Evolutionary conservation across 2,888 invertebrate genomes (phyloP), one percentile per base, ranked within the genome.

Genomic region (Sabellastarte sp.): DNA sequence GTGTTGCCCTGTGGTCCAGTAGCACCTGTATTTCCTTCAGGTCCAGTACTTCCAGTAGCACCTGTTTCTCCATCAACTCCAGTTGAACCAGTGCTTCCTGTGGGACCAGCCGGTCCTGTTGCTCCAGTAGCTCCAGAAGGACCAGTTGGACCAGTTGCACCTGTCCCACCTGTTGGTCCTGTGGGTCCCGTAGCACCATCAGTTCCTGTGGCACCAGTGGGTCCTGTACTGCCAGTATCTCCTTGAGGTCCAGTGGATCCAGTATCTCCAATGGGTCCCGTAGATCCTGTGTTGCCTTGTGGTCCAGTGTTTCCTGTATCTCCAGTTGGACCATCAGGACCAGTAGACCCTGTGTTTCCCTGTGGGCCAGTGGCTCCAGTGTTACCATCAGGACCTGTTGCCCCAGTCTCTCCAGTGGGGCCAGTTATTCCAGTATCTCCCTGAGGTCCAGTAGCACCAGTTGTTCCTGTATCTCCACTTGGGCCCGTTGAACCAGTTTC

Each of bases 31-130:
- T 51, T 32, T 29, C 68, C 68, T 31, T 28, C 20, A 5, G 51
- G 51, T 3, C 60, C 60, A 5, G 50, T 50, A 15, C 32, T 31
- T 26, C 68, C 67, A 28, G 68, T 68, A 5, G 52, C 10, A 51
- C 68, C 68, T 1, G 68, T 66, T 28, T 31, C 32, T 26, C 68
- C 68, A n/a, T 30, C 33, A 20, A 50, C 59, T 15, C 68, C 68
- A 3, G 50, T 50, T 3, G 33, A 32, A 24, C 68, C 68, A 57
- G 63, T 63, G 29, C 32, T 31, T 26, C 66, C 66, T 32, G 65
- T 60, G 28, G 30, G 20, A 29, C 65, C 65, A 33, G 55, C 33
- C 3, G 56, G 52, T 32, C 68, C 68, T 24, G 66, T 66, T 10
- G 57, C 20, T 53, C 68, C 68, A 2, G 68, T 66, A 32, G 55